Percentiles rank a stretch among this genome's conserved stretches.
Evolutionary conservation across 2,797 vertebrate species (phyloP).

Genomic region (Rhinella marina): DNA sequence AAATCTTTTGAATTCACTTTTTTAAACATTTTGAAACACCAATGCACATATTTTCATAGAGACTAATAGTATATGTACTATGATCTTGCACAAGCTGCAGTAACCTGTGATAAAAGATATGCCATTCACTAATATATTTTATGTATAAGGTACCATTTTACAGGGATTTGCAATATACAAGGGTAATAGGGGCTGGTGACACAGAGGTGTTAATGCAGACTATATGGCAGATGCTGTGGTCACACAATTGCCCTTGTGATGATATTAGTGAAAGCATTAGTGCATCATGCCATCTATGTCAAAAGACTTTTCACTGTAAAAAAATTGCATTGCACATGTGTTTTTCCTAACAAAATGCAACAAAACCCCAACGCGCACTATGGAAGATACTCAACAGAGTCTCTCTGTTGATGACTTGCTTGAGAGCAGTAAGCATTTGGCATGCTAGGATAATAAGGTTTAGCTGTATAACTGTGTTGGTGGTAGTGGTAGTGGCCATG

Average conservation of each 20-base stretch:
- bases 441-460: too few relatives aligned
- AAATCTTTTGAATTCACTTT: too few relatives aligned
- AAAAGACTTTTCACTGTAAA: too few relatives aligned
- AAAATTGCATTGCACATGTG: too few relatives aligned
- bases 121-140: neutral
- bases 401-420: too few relatives aligned
- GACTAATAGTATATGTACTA: neutral
- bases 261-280: neutral
- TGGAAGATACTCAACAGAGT: too few relatives aligned
- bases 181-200: neutral
- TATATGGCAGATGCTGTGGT: neutral
- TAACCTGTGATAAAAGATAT: conserved; percentile 7
- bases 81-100: neutral
- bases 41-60: neutral
- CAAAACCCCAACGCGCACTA: too few relatives aligned
- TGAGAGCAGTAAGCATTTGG: too few relatives aligned
- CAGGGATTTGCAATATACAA: neutral
- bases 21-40: neutral
- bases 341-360: too few relatives aligned
- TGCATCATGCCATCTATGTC: too few relatives aligned
- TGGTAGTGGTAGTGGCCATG: too few relatives aligned
- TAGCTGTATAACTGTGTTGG: too few relatives aligned
- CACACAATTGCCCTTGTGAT: conserved; percentile 2
- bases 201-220: neutral
- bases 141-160: neutral